Evolutionary conservation across 2,113 vertebrate species (phyloP), one percentile per base, ranked within the genome.

Genomic region (Anoplopoma fimbria): DNA sequence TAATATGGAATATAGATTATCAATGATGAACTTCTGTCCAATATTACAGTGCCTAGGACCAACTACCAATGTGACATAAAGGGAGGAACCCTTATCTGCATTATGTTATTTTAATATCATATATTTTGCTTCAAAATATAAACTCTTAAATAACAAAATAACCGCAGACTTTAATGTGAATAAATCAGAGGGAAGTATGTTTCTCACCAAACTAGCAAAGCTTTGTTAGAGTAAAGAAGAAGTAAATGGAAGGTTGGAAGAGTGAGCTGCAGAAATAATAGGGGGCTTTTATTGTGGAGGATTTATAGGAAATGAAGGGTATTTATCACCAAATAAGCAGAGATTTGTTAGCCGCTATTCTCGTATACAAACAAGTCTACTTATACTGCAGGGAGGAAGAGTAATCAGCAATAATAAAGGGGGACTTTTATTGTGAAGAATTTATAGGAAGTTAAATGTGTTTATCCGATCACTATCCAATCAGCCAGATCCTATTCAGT

Each of bases 1-100:
- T 67, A 80, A 88, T 77, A 49, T 60, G 77, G 14, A 36, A 83
- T 77, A 60, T 84, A 10, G 4, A 25, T 55, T 61, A 34, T 77
- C 42, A 21, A 2, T n/a, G 31, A 51, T 87, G 83, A 86, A 83
- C 83, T 91, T 89, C 25, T 7, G 53, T 55, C 12, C 23, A 61
- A 75, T 55, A 84, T 40, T 29, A 55, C 49, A 53, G 19, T 64
- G 14, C 34, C 55, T 61, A 75, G 61, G 58, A 23, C 40, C 27
- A 34, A 53, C 27, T 70, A 69, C 47, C 27, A 36, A 9, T 9
- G 12, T 15, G 15, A 65, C 51, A 40, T n/a, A 33, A 25, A 49
- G 9, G 9, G 7, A 45, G 1, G 34, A 58, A 38, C 27, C 55
- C 19, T 47, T 42, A 31, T 68, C 4, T 68, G 25, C 49, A 33